Base-by-base conservation (phyloP, 2,888 invertebrate genomes). In the Lagria hirta region DNA sequence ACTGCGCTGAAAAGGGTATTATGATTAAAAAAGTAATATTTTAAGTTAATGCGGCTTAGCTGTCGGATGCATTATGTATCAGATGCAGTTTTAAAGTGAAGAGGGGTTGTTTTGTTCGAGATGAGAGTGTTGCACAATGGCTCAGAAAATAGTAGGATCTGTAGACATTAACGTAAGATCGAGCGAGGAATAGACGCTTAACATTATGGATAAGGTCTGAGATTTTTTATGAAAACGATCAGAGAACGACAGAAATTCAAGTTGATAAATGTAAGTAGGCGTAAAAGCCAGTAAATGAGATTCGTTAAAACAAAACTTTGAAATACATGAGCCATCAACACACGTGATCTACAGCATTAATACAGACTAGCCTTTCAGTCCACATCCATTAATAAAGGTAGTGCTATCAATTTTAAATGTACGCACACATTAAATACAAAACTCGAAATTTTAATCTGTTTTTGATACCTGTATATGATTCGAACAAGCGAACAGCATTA, bases 401-500 rank as follows among this genome's bases (percentile, higher is more conserved):
- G 53, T 59, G 59, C 61, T 60, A 62, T 62, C 60, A 62, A 59
- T 60, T 62, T 57, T 52, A 61, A 60, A 61, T 60, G 61, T 61
- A 61, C 60, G 54, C 54, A 57, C 56, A 62, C 60, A 57, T 64
- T 62, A 64, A 63, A 62, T 62, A 61, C 60, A 62, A 58, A 61
- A 62, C 60, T 50, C 55, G 53, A 63, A 64, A 61, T 57, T 61
- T 66, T 68, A 68, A 69, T 69, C 69, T 66, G 62, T 65, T 62
- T 64, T 60, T 67, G 67, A 69, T 68, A 68, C 64, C 62, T 64
- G 61, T 61, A 61, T 66, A 66, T 65, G 66, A 64, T 62, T 63
- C 57, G 64, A 65, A 68, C 69, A 69, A 66, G 67, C 65, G 64
- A 68, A 69, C 60, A 68, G 67, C 69, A 69, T 69, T 69, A 69